Evolutionary conservation across 1,140 invertebrate species (phyloP).

Genomic region (Andrena cerasifolii): DNA sequence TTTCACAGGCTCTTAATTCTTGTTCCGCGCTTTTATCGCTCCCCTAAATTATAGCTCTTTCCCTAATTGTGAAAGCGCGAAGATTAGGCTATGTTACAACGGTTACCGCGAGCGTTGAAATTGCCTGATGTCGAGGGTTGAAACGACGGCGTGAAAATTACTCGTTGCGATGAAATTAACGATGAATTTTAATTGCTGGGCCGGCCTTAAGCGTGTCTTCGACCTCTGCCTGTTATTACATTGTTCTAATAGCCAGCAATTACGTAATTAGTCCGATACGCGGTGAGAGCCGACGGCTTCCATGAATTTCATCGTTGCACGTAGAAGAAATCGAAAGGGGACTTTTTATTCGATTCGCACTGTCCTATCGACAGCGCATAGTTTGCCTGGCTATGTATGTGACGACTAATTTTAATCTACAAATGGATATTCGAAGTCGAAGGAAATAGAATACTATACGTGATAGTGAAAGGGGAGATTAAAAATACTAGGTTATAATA

Average conservation of each 20-base stretch:
- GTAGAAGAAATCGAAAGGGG: not conserved
- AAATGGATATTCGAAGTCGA: too few relatives aligned
- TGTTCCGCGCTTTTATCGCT: not conserved
- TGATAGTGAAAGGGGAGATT: too few relatives aligned
- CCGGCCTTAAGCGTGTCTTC: conserved; percentile 25
- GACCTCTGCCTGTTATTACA: conserved; percentile 35
- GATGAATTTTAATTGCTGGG: conserved; percentile 22
- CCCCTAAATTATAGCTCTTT: not conserved
- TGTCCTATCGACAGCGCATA: not conserved
- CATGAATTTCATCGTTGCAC: not conserved
- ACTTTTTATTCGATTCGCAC: not conserved
- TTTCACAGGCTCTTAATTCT: too few relatives aligned
- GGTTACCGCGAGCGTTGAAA: too few relatives aligned
- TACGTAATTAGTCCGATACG: conserved; percentile 31
- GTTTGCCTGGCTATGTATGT: not conserved
- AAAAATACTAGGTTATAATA: too few relatives aligned
- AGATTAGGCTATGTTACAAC: too few relatives aligned
- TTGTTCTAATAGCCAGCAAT: conserved; percentile 36
- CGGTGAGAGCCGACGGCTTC: conserved; percentile 9
- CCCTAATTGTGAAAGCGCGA: not conserved
- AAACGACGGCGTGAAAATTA: not conserved
- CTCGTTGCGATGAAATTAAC: not conserved
- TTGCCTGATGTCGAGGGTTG: too few relatives aligned
- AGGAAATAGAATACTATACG: too few relatives aligned
- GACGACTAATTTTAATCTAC: too few relatives aligned